Percentiles rank a stretch among this genome's conserved stretches.
Conservation (phyloP, 1,140 invertebrate genomes). For the Microplitis mediator region DNA sequence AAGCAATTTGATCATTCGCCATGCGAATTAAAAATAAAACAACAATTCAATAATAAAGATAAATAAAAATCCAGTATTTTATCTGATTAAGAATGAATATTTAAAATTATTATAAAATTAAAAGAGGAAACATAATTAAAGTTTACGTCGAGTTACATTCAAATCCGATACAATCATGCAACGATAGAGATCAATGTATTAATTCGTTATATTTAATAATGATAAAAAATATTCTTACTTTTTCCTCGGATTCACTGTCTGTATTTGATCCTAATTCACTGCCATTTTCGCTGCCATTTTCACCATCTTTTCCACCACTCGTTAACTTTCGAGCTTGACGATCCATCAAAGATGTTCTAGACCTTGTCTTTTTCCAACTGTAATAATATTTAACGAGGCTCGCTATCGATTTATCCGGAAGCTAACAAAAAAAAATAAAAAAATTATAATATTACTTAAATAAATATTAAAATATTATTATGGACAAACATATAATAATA, state of each 20-base stretch:
- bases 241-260: conserved; percentile 86
- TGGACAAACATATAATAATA: background rate
- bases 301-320: conserved; percentile 64
- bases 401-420: conserved; percentile 96
- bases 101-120: background rate
- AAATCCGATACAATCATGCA: conserved; percentile 14
- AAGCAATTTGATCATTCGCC: conserved; percentile 1
- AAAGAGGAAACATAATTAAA: background rate
- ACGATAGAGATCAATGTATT: background rate
- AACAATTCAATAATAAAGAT: background rate
- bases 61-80: background rate
- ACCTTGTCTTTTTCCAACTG: conserved; percentile 95
- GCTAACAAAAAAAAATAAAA: conserved; percentile 58
- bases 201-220: conserved; percentile 23
- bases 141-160: background rate
- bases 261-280: conserved; percentile 79
- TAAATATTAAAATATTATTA: background rate
- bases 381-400: conserved; percentile 98
- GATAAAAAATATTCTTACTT: conserved; percentile 69
- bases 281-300: conserved; percentile 78
- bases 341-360: conserved; percentile 92
- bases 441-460: conserved; percentile 6
- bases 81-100: background rate
- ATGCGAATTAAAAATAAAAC: conserved; percentile 14
- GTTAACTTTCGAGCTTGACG: conserved; percentile 78